Evolutionary conservation across 1,140 invertebrate species (phyloP).

Genomic region (Drosophila bifasciata): DNA sequence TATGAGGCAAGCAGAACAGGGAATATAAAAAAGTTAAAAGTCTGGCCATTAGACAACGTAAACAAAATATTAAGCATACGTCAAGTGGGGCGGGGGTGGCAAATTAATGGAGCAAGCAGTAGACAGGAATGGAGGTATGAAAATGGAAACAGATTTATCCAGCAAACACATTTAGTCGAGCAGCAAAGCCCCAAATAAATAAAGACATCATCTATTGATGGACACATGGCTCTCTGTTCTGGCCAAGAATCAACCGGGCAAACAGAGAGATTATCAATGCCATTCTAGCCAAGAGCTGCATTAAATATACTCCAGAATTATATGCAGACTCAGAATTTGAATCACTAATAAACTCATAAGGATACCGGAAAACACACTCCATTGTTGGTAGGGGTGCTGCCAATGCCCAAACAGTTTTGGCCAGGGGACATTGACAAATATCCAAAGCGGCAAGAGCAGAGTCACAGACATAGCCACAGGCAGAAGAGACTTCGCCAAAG

Average conservation of each 20-base stretch:
- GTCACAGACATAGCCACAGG: background rate
- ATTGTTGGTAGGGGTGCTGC: background rate
- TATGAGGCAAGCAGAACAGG: background rate
- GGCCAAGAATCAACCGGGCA: no score
- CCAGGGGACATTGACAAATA: constrained; percentile 49
- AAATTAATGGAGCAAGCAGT: background rate
- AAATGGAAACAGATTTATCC: no score
- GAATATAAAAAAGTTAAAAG: constrained; percentile 6
- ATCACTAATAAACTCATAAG: constrained; percentile 12
- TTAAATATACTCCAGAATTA: no score
- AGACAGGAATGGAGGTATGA: no score
- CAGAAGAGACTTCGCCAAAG: constrained; percentile 21
- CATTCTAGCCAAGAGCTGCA: no score
- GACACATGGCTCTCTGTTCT: no score
- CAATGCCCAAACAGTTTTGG: background rate
- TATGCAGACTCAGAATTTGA: no score
- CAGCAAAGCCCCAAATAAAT: no score
- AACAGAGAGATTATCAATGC: no score
- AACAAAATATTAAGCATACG: constrained; percentile 25
- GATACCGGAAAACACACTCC: background rate
- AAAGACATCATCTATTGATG: no score
- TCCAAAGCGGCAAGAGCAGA: constrained; percentile 25
- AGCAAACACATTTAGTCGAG: no score
- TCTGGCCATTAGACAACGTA: constrained; percentile 4
- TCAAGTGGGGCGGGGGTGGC: background rate